Conservation (phyloP, 1,140 invertebrate species). For the Trachymyrmex septentrionalis region DNA sequence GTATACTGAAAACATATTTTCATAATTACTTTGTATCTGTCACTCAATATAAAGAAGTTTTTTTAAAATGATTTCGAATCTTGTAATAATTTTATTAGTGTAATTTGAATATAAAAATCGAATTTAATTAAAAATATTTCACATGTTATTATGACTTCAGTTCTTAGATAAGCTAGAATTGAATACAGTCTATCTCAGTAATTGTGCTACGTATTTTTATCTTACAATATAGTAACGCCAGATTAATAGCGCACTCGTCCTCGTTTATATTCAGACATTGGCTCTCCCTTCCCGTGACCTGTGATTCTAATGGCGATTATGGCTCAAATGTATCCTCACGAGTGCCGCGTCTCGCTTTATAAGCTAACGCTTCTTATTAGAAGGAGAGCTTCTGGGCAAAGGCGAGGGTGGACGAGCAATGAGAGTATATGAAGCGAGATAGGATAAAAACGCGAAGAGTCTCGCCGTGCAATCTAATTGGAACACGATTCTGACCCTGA, state of each 20-base stretch:
- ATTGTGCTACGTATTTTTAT: not conserved
- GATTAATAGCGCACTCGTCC: not conserved
- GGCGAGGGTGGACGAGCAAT: not conserved
- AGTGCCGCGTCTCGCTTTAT: constrained; percentile 67
- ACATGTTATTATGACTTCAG: not conserved
- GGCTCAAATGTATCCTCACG: constrained; percentile 71
- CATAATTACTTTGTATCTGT: not conserved
- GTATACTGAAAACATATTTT: too few relatives aligned
- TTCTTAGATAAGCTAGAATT: not conserved
- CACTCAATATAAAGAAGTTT: not conserved
- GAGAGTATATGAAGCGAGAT: constrained; percentile 29
- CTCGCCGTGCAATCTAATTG: constrained; percentile 82
- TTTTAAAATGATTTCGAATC: not conserved
- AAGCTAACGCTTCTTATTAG: constrained; percentile 78
- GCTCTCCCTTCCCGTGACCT: constrained; percentile 38
- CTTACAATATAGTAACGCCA: not conserved
- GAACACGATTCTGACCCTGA: constrained; percentile 86
- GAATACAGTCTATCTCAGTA: not conserved
- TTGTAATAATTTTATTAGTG: not conserved
- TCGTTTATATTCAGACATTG: constrained; percentile 45
- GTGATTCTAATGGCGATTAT: constrained; percentile 60
- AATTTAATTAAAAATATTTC: not conserved
- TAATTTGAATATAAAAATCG: not conserved
- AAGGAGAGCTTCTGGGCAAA: constrained; percentile 68
- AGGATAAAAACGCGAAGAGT: constrained; percentile 76